Conservation (phyloP, 2,113 vertebrate genomes). For the Misgurnus anguillicaudatus region DNA sequence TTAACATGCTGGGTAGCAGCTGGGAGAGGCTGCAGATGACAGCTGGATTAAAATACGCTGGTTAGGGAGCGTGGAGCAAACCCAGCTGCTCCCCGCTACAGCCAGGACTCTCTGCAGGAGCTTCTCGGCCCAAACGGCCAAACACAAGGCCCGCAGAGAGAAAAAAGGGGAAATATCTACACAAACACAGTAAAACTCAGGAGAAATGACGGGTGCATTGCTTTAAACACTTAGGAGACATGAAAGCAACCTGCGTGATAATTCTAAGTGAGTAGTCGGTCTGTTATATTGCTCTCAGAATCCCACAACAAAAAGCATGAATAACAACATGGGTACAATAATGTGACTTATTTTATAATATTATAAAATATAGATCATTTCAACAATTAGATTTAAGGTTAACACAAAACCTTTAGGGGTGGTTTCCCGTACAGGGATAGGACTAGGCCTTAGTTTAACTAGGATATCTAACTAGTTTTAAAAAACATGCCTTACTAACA, state of each 20-base stretch:
- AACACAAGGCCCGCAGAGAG: constrained; percentile 36
- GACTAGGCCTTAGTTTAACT: no score
- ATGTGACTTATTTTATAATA: not conserved
- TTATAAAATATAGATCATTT: no score
- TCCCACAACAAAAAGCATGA: not conserved
- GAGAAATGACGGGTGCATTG: constrained; percentile 31
- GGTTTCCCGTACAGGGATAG: no score
- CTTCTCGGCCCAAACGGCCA: constrained; percentile 13
- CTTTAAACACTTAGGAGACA: constrained; percentile 27
- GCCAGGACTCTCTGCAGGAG: constrained; percentile 32
- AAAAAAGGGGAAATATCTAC: constrained; percentile 19
- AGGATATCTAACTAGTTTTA: no score
- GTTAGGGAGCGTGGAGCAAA: constrained; percentile 57
- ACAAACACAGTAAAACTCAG: constrained; percentile 12
- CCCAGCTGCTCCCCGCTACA: constrained; percentile 72
- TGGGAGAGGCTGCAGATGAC: constrained; percentile 67
- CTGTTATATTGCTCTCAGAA: not conserved
- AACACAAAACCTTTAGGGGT: no score
- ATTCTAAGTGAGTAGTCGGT: not conserved
- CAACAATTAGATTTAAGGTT: no score
- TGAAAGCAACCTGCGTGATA: constrained; percentile 38
- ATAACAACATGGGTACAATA: not conserved
- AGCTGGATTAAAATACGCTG: constrained; percentile 72
- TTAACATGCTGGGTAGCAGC: constrained; percentile 56
- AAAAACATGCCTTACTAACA: no score